Evolutionary conservation across 2,888 invertebrate genomes (phyloP), one percentile per base, ranked within the genome.

Genomic region (Chrysolina haemoptera): DNA sequence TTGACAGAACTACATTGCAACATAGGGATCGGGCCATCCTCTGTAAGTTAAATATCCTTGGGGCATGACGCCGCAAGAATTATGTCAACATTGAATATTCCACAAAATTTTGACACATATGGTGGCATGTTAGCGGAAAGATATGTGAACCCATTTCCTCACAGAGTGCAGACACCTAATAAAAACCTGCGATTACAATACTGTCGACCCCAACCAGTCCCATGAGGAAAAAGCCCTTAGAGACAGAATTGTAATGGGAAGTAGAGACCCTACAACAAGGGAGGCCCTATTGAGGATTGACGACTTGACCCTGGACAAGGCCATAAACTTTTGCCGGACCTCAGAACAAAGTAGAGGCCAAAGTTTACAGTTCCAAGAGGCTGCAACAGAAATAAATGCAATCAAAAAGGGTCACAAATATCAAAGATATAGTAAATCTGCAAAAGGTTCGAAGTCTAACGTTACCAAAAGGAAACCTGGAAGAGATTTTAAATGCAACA

Each of bases 201-300:
- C 27, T 0, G 46, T 65, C 12, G 71, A 78, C 55, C 67, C 70
- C 8, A 65, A 68, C 18, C 67, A 79, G 43, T n/a, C 63, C 4
- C 9, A 16, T 43, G 79, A 81, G 64, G 78, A 79, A 0, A 79
- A 73, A 70, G 78, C 78, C 9, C 55, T 80, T 22, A 50, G 78
- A 27, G 81, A 80, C 55, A 78, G 74, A 73, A 80, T 80, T 62
- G 76, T 81, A 0, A 78, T 75, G 74, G 80, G 78, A 5, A 80
- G 78, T 48, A 59, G 70, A 20, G 79, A 80, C 65, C 67, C 79
- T 62, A 65, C 50, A 22, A 77, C 70, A 5, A 68, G 80, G 68
- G 78, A 81, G 71, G 79, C 80, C 3, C 62, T 81, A 22, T 50
- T 82, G 16, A 35, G 79, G 48, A 75, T 81, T 1, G 82, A 81